phyloP scores from a whole-genome alignment of 2,888 invertebrate species.

The Leucania comma region DNA sequence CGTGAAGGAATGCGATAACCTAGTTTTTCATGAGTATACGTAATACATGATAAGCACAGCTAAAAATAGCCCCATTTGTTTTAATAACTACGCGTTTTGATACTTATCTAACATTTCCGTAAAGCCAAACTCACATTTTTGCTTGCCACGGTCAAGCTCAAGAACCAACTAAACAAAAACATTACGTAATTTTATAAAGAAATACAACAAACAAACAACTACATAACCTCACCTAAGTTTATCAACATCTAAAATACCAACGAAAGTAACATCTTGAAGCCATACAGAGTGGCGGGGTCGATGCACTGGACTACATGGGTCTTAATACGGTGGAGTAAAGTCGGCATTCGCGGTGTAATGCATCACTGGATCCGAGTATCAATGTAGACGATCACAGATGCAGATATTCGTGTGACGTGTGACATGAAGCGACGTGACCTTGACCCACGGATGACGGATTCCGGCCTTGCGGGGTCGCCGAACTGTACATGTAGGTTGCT shows the following conservation, averaged over 20 bases:
- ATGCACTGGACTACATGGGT: slow-evolving; percentile 82
- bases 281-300: slow-evolving; percentile 81
- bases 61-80: slow-evolving; percentile 38
- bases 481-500: slow-evolving; percentile 79
- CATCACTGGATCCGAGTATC: slow-evolving; percentile 74
- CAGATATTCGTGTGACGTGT: slow-evolving; percentile 85
- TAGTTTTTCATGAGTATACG: slow-evolving; percentile 21
- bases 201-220: slow-evolving; percentile 57
- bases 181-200: slow-evolving; percentile 59
- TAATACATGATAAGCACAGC: slow-evolving; percentile 34
- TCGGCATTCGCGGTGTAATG: slow-evolving; percentile 74
- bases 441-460: slow-evolving; percentile 88
- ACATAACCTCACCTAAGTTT: slow-evolving; percentile 73
- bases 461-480: slow-evolving; percentile 89
- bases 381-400: slow-evolving; percentile 88
- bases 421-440: slow-evolving; percentile 85
- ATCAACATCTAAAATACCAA: slow-evolving; percentile 80
- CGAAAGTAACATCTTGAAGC: slow-evolving; percentile 84
- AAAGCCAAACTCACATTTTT: slow-evolving; percentile 37
- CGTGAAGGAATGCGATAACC: slow-evolving; percentile 29
- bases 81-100: slow-evolving; percentile 39
- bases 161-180: slow-evolving; percentile 48
- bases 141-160: slow-evolving; percentile 47
- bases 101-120: slow-evolving; percentile 47
- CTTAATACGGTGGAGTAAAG: slow-evolving; percentile 79